Percentiles rank a stretch among this genome's conserved stretches.
phyloP scores from a whole-genome alignment of 1,140 invertebrate species.

The Drosophila sechellia region DNA sequence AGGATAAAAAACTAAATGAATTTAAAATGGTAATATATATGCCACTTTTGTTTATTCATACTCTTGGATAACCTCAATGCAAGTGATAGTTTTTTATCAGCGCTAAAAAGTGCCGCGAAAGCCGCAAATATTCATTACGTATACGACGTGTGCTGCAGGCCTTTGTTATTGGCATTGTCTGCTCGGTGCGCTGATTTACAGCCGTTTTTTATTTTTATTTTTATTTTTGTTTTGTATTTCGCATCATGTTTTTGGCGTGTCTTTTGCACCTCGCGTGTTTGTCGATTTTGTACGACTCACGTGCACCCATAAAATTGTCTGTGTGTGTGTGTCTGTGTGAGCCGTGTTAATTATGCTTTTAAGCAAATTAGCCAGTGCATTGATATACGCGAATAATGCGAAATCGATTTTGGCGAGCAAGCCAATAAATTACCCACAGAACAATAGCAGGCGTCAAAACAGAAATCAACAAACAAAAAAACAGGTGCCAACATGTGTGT shows the following conservation, averaged over 20 bases:
- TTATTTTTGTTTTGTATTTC: not conserved
- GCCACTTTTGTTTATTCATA: not conserved
- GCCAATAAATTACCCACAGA: slow-evolving; percentile 70
- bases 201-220: slow-evolving; percentile 30
- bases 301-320: slow-evolving; percentile 57
- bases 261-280: slow-evolving; percentile 61
- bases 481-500: slow-evolving; percentile 47
- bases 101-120: slow-evolving; percentile 4
- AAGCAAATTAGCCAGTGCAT: slow-evolving; percentile 79
- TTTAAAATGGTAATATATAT: not conserved
- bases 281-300: slow-evolving; percentile 70
- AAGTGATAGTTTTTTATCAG: not conserved
- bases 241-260: slow-evolving; percentile 37
- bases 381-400: slow-evolving; percentile 65
- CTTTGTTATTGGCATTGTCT: slow-evolving; percentile 33
- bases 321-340: slow-evolving; percentile 8
- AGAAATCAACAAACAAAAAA: slow-evolving; percentile 20
- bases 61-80: not conserved
- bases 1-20: not conserved
- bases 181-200: slow-evolving; percentile 65
- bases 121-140: slow-evolving; percentile 60
- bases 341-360: slow-evolving; percentile 78
- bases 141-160: slow-evolving; percentile 49
- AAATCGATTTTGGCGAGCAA: slow-evolving; percentile 67
- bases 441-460: slow-evolving; percentile 52